Evolutionary conservation across 2,113 vertebrate genomes (phyloP).

Genomic region (Sceloporus tristichus): DNA sequence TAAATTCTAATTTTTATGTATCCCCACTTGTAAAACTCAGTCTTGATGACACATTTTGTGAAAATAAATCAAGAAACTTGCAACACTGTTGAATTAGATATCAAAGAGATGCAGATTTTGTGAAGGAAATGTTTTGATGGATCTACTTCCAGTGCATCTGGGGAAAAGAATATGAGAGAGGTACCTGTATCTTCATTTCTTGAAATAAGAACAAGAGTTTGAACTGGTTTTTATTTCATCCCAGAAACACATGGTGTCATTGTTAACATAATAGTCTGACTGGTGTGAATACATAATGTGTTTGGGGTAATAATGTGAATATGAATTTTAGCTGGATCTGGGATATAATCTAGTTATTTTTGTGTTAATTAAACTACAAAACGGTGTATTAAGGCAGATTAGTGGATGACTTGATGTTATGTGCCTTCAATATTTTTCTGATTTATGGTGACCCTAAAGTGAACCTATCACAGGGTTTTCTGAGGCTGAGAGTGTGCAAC

Average conservation of each 20-base stretch:
- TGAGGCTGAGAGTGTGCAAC: too few relatives aligned
- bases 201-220: neutral
- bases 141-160: neutral
- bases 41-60: too few relatives aligned
- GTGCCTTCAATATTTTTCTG: too few relatives aligned
- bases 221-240: neutral
- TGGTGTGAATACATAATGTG: neutral
- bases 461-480: too few relatives aligned
- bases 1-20: too few relatives aligned
- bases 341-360: neutral
- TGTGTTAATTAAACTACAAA: neutral
- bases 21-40: too few relatives aligned
- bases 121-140: too few relatives aligned
- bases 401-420: neutral
- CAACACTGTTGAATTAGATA: neutral
- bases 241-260: neutral
- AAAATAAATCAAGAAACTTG: too few relatives aligned
- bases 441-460: too few relatives aligned
- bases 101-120: neutral
- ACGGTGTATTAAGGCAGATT: neutral
- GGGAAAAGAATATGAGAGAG: neutral
- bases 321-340: neutral
- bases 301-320: neutral
- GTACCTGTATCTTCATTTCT: neutral
- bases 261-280: neutral